phyloP scores from a whole-genome alignment of 1,140 invertebrate genomes.

The Cherax destructor region DNA sequence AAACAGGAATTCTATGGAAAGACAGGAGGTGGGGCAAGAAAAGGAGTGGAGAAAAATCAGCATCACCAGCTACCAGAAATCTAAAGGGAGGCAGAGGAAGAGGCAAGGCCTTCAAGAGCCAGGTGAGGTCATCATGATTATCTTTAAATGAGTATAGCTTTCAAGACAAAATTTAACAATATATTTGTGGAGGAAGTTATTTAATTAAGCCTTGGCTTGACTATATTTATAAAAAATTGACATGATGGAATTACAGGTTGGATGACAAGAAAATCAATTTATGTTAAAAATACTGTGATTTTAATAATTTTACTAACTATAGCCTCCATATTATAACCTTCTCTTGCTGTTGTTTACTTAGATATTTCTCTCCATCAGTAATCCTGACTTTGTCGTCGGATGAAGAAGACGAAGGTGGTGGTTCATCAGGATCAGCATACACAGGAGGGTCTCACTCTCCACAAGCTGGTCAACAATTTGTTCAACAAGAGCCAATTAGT shows the following conservation, averaged over 20 bases:
- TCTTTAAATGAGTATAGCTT: too few species aligned
- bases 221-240: too few species aligned
- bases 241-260: too few species aligned
- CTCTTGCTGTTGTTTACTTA: too few species aligned
- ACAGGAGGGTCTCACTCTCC: not conserved
- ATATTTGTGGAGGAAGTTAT: too few species aligned
- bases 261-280: too few species aligned
- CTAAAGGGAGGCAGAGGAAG: slow-evolving; percentile 43
- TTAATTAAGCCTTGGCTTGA: too few species aligned
- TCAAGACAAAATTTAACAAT: too few species aligned
- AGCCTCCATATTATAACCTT: too few species aligned
- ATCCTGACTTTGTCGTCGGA: slow-evolving; percentile 56
- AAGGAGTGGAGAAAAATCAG: slow-evolving; percentile 33
- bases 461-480: not conserved
- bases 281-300: too few species aligned
- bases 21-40: slow-evolving; percentile 52
- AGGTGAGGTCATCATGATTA: not conserved
- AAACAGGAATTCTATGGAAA: slow-evolving; percentile 62
- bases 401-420: slow-evolving; percentile 46
- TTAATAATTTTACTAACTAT: too few species aligned
- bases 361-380: not conserved
- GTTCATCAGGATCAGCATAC: not conserved
- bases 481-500: slow-evolving; percentile 45
- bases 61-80: not conserved
- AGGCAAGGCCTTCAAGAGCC: slow-evolving; percentile 49